phyloP scores from a whole-genome alignment of 2,888 invertebrate species.

The Thelaira solivaga region DNA sequence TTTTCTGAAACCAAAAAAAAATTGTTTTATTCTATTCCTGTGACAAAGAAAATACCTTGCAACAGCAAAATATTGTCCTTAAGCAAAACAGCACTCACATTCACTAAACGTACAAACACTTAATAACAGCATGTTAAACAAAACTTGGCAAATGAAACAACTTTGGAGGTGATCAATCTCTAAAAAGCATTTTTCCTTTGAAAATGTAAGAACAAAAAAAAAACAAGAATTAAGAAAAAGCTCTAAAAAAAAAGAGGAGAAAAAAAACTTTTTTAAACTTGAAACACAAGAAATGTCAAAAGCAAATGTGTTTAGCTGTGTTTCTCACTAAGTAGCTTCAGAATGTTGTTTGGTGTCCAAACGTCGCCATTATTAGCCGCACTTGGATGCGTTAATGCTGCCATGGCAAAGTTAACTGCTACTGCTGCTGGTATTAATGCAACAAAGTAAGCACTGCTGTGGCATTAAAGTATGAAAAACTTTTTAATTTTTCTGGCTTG shows the following conservation, averaged over 20 bases:
- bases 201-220: slow-evolving; percentile 35
- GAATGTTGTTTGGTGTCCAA: slow-evolving; percentile 48
- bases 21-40: too few relatives aligned
- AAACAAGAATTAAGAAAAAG: background rate
- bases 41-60: too few relatives aligned
- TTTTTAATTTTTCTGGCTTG: slow-evolving; percentile 46
- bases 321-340: slow-evolving; percentile 26
- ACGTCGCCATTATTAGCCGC: slow-evolving; percentile 60
- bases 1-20: too few relatives aligned
- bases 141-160: slow-evolving; percentile 66
- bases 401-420: slow-evolving; percentile 56
- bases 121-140: background rate
- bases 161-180: slow-evolving; percentile 66
- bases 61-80: slow-evolving; percentile 51
- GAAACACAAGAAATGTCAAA: slow-evolving; percentile 44
- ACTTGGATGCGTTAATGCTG: slow-evolving; percentile 50
- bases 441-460: slow-evolving; percentile 41
- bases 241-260: background rate
- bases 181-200: slow-evolving; percentile 64
- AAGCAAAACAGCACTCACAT: background rate
- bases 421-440: slow-evolving; percentile 54
- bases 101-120: slow-evolving; percentile 6
- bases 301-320: slow-evolving; percentile 49
- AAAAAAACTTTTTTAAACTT: slow-evolving; percentile 9
- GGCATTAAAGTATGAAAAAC: slow-evolving; percentile 39